Percentiles rank a stretch among this genome's conserved stretches.
Evolutionary conservation across 2,888 invertebrate species (phyloP).

Genomic region (Chorisops tibialis): DNA sequence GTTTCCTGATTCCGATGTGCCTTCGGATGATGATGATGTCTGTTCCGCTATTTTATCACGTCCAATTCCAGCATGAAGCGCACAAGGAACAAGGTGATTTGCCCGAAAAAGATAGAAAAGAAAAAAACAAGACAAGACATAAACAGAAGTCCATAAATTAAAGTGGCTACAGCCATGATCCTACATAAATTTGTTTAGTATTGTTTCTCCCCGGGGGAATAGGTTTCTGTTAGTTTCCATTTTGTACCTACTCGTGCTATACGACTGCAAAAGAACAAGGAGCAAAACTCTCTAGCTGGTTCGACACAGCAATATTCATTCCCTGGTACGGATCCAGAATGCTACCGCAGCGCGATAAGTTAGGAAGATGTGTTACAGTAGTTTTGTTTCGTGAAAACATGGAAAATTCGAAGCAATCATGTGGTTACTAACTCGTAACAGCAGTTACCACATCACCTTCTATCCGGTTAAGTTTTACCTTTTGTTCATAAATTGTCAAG

Average conservation of each 20-base stretch:
- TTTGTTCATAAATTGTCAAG: too few relatives aligned
- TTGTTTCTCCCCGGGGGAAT: constrained; percentile 14
- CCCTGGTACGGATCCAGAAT: too few relatives aligned
- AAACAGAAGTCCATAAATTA: constrained; percentile 31
- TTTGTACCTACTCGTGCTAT: constrained; percentile 2
- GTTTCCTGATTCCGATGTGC: constrained; percentile 4
- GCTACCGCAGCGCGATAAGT: too few relatives aligned
- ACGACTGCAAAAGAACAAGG: too few relatives aligned
- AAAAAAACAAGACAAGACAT: constrained; percentile 19
- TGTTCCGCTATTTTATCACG: constrained; percentile 8
- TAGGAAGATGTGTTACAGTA: too few relatives aligned
- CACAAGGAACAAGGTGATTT: constrained; percentile 16
- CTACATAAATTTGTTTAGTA: constrained; percentile 29
- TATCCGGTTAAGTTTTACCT: too few relatives aligned
- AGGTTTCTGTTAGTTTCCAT: constrained; percentile 21
- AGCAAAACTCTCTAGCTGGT: too few relatives aligned
- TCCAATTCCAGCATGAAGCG: neutral
- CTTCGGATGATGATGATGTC: neutral
- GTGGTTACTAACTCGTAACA: too few relatives aligned
- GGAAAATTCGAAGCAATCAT: too few relatives aligned
- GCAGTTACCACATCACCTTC: too few relatives aligned
- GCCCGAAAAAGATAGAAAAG: constrained; percentile 13
- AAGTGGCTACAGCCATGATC: constrained; percentile 25
- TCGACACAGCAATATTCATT: too few relatives aligned
- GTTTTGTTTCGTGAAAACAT: too few relatives aligned